Conservation (phyloP, 1,140 invertebrate genomes). For the Saccostrea echinata region DNA sequence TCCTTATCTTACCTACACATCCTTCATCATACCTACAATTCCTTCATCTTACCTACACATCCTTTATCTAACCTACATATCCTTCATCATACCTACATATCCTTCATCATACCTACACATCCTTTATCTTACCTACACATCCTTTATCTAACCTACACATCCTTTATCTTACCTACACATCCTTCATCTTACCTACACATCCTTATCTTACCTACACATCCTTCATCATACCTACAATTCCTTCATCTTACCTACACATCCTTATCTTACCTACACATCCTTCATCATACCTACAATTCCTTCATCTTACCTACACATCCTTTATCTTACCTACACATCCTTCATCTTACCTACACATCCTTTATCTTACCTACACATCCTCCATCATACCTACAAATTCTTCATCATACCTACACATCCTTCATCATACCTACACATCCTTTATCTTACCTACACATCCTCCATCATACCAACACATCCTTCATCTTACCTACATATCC, state of each 20-base stretch:
- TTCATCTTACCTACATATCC: slow-evolving; percentile 79
- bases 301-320: slow-evolving; percentile 79
- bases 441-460: slow-evolving; percentile 68
- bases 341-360: slow-evolving; percentile 85
- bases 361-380: slow-evolving; percentile 81
- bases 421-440: slow-evolving; percentile 85
- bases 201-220: slow-evolving; percentile 83
- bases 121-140: slow-evolving; percentile 82
- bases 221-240: slow-evolving; percentile 84
- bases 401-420: slow-evolving; percentile 67
- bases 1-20: slow-evolving; percentile 82
- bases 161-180: slow-evolving; percentile 81
- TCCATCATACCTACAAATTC: not conserved
- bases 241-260: slow-evolving; percentile 82
- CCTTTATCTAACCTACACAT: slow-evolving; percentile 86
- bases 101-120: not conserved
- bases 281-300: slow-evolving; percentile 85
- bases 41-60: not conserved
- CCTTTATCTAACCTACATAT: slow-evolving; percentile 83
- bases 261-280: not conserved
- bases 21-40: slow-evolving; percentile 84
- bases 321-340: not conserved
- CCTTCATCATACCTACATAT: slow-evolving; percentile 83
- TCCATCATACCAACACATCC: slow-evolving; percentile 85
- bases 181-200: slow-evolving; percentile 82